Percentiles rank a stretch among this genome's conserved stretches.
These are phyloP conservation scores for Fringilla coelebs DNA, from an alignment of 2,797 vertebrate genomes.

Conservation along the genomic window DNA sequence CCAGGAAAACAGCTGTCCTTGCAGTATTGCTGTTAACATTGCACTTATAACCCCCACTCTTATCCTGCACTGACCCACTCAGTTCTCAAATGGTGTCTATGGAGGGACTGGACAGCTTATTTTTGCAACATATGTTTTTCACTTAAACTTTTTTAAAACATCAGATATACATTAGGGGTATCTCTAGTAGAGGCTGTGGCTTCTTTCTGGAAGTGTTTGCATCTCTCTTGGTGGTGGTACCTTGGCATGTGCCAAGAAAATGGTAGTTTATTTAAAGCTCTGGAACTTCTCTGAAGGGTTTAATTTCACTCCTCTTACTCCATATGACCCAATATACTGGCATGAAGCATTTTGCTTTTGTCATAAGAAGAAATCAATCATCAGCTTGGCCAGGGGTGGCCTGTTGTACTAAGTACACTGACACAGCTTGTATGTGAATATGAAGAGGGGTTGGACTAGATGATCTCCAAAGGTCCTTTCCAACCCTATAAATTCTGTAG, in stretches of 20 bases:
- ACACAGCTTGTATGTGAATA: neutral
- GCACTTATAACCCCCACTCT: neutral
- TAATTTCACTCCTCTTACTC: neutral
- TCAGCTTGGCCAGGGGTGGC: neutral
- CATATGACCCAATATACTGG: no score
- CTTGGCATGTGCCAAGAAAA: neutral
- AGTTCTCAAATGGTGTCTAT: neutral
- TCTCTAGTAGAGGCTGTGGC: neutral
- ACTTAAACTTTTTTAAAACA: neutral
- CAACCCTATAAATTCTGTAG: neutral
- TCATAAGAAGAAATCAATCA: neutral
- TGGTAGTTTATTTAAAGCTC: neutral
- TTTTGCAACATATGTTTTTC: neutral
- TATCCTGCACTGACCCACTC: neutral
- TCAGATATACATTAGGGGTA: neutral
- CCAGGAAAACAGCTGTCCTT: neutral
- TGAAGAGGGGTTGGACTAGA: neutral
- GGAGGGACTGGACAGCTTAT: neutral
- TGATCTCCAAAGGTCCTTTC: neutral
- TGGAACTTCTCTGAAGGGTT: neutral
- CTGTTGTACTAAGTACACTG: neutral
- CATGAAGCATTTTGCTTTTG: neutral
- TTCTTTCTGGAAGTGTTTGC: neutral
- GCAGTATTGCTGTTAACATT: neutral
- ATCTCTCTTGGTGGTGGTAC: neutral